phyloP scores from a whole-genome alignment of 2,797 vertebrate genomes.

The Heterohyrax brucei region DNA sequence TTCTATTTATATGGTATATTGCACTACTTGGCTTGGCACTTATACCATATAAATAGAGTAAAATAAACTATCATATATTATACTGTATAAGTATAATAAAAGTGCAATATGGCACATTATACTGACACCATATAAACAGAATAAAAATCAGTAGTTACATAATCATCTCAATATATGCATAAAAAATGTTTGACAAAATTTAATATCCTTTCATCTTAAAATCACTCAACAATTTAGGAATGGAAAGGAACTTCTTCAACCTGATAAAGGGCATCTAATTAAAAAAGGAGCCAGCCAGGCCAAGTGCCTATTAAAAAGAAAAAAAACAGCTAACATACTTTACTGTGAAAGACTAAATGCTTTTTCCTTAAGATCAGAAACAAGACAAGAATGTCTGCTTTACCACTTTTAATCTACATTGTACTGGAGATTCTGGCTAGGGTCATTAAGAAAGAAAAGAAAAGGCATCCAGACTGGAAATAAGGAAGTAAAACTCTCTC shows the following conservation, averaged over 20 bases:
- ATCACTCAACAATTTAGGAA: not conserved
- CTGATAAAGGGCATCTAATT: not conserved
- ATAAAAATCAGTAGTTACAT: not conserved
- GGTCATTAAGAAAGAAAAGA: not conserved
- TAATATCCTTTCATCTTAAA: not conserved
- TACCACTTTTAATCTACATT: not conserved
- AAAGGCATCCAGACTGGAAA: not conserved
- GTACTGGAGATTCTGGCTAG: not conserved
- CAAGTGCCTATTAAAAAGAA: not conserved
- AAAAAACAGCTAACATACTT: not conserved
- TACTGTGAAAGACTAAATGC: not conserved
- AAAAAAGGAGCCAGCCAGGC: too few relatives aligned
- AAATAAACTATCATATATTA: too few relatives aligned
- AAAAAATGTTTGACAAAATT: not conserved
- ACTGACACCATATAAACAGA: not conserved
- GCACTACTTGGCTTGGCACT: too few relatives aligned
- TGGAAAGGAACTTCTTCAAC: not conserved
- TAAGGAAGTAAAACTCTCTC: conserved; percentile 5
- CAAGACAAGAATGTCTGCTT: not conserved
- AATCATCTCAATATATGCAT: not conserved
- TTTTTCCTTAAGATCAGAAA: not conserved
- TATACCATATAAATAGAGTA: too few relatives aligned
- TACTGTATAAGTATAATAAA: too few relatives aligned
- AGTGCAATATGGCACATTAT: too few relatives aligned
- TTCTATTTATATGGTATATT: too few relatives aligned